Percentiles rank a stretch among this genome's conserved stretches.
phyloP scores from a whole-genome alignment of 2,797 vertebrate genomes.

The Pteropus rufus region DNA sequence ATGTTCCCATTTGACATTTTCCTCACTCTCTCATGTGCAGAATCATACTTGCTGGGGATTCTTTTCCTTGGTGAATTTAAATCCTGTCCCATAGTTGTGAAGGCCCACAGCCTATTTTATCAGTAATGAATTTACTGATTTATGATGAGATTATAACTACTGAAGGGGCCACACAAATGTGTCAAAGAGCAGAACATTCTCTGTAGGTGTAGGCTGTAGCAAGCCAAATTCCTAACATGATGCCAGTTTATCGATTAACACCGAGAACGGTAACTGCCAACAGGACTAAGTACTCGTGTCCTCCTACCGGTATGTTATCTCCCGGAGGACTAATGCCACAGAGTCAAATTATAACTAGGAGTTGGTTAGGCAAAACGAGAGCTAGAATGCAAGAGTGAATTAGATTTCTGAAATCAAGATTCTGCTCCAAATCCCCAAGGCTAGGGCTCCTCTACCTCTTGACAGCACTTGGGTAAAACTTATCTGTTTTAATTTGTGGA shows the following conservation, averaged over 20 bases:
- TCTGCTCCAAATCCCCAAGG: neutral
- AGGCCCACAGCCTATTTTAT: neutral
- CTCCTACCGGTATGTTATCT: neutral
- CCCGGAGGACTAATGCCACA: neutral
- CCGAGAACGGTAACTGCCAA: neutral
- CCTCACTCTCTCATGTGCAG: neutral
- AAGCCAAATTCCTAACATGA: neutral
- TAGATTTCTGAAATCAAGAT: neutral
- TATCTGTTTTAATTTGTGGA: neutral
- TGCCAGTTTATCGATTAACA: neutral
- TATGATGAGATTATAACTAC: neutral
- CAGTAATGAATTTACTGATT: neutral
- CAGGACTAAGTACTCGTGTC: neutral
- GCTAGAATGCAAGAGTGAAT: neutral
- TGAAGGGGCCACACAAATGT: neutral
- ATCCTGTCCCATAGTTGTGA: neutral
- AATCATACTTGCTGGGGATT: neutral
- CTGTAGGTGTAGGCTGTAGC: neutral
- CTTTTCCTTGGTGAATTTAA: neutral
- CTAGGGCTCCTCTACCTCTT: neutral
- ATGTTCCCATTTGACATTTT: rapidly evolving
- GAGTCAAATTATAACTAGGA: neutral
- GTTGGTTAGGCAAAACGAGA: neutral
- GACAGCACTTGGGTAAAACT: neutral
- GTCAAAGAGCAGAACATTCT: neutral